Conservation (phyloP, 1,140 invertebrate species). For the Drosophila miranda region DNA sequence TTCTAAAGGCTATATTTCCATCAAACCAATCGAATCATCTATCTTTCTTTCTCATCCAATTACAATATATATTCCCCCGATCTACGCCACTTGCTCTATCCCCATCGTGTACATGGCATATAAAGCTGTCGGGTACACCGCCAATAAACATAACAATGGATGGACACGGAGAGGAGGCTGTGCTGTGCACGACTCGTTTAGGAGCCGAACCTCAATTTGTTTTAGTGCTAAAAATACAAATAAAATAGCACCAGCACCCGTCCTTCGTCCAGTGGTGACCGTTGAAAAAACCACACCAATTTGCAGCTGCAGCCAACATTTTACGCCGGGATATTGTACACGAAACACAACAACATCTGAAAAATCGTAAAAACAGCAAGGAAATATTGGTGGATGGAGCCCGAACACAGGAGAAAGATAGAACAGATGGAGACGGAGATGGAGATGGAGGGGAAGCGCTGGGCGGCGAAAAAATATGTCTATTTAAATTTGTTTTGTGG, state of each 20-base stretch:
- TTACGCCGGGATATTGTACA: constrained; percentile 71
- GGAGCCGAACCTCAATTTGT: constrained; percentile 72
- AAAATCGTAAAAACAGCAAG: constrained; percentile 62
- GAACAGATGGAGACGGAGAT: too few relatives aligned
- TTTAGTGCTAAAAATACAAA: constrained; percentile 79
- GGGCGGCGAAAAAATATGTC: constrained; percentile 73
- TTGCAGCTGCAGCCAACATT: constrained; percentile 75
- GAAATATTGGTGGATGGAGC: constrained; percentile 33
- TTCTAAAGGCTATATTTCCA: too few relatives aligned
- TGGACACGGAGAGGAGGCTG: constrained; percentile 4
- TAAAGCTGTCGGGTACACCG: constrained; percentile 42
- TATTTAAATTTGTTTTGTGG: constrained; percentile 81
- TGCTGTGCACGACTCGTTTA: constrained; percentile 34
- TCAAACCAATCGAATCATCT: too few relatives aligned
- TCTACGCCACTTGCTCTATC: constrained; percentile 37
- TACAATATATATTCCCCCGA: constrained; percentile 25
- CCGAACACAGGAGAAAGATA: background rate
- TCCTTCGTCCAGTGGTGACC: constrained; percentile 9
- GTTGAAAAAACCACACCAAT: constrained; percentile 64
- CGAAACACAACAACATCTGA: constrained; percentile 52
- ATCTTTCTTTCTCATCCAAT: constrained; percentile 26
- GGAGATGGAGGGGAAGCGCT: constrained; percentile 14
- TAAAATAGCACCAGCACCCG: constrained; percentile 51
- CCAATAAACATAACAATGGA: constrained; percentile 59
- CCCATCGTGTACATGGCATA: constrained; percentile 29